Conservation (phyloP, 2,888 invertebrate species). For the Xylota segnis region DNA sequence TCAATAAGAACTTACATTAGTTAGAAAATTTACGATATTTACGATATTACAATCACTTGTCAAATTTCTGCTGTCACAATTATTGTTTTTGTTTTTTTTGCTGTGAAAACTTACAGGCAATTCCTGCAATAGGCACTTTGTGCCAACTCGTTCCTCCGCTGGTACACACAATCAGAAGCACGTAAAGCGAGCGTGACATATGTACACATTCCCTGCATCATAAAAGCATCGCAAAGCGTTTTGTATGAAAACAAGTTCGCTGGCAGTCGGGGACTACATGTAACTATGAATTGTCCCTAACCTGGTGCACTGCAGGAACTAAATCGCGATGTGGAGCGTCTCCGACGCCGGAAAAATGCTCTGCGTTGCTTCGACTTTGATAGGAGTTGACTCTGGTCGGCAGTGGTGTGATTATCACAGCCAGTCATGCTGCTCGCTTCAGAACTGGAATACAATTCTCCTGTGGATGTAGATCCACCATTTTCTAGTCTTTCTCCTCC, state of each 20-base stretch:
- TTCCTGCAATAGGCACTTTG: conserved; percentile 9
- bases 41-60: conserved; percentile 70
- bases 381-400: conserved; percentile 60
- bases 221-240: conserved; percentile 43
- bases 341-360: conserved; percentile 65
- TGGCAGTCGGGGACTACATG: not conserved
- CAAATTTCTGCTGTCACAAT: conserved; percentile 20
- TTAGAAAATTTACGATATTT: conserved; percentile 55
- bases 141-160: conserved; percentile 42
- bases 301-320: conserved; percentile 79
- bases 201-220: not conserved
- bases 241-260: not conserved
- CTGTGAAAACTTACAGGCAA: conserved; percentile 6
- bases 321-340: conserved; percentile 77
- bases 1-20: conserved; percentile 12
- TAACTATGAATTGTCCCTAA: conserved; percentile 54
- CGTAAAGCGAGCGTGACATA: conserved; percentile 55
- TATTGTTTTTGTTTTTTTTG: not conserved
- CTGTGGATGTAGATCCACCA: conserved; percentile 71
- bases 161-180: conserved; percentile 62
- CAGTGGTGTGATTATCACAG: conserved; percentile 47
- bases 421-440: conserved; percentile 72
- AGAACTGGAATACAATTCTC: conserved; percentile 76
- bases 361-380: conserved; percentile 52
- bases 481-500: conserved; percentile 26